Evolutionary conservation across 2,888 invertebrate species (phyloP), one percentile per base, ranked within the genome.

Genomic region (Selenia dentaria): DNA sequence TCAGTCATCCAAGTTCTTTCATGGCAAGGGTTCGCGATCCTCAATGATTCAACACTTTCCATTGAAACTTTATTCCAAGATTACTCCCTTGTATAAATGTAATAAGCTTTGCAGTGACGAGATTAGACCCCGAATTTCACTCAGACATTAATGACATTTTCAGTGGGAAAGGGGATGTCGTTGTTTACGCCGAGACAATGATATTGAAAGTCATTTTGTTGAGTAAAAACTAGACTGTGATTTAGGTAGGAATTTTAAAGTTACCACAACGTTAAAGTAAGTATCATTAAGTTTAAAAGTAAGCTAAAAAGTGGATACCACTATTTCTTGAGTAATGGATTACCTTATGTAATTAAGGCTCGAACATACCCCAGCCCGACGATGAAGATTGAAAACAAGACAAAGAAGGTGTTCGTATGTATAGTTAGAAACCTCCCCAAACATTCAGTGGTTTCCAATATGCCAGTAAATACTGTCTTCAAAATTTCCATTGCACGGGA

Each of bases 41-140:
- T 80, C 83, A 77, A 77, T 90, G 90, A 90, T 79, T 84, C 82
- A 78, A 79, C 90, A 83, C 71, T 87, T 89, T 87, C 84, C 78
- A 88, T 90, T 86, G 82, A 89, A 89, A 89, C 83, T 90, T 89
- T 88, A 89, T 86, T 89, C 86, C 73, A 83, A 90, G 90, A 90
- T 89, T 88, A 86, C 87, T 86, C 79, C 77, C 81, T 84, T 85
- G 83, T 88, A 88, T 89, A 88, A 89, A 87, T 88, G 90, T 87
- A 89, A 89, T 89, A 88, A 88, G 89, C 88, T 89, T 85, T 84
- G 83, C 86, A 80, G 81, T 82, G 86, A 88, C 83, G 88, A 87
- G 89, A 89, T 89, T 89, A 88, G 84, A 82, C 82, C 85, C 85
- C 80, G 84, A 86, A 82, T 87, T 88, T 87, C 85, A 85, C 87